phyloP scores from a whole-genome alignment of 2,113 vertebrate genomes.

The Chaetodon auriga region DNA sequence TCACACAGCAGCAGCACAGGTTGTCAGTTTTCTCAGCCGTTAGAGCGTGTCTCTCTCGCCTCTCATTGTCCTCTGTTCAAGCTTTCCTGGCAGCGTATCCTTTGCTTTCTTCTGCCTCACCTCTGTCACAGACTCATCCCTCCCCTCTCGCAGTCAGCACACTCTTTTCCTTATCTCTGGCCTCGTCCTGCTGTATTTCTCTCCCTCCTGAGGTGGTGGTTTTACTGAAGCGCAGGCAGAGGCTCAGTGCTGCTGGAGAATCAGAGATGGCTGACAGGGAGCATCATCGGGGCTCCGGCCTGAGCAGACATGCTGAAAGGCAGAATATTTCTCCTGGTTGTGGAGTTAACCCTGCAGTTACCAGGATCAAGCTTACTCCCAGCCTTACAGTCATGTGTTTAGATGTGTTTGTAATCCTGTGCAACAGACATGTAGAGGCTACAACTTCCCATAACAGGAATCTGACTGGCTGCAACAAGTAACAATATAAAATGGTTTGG shows the following conservation, averaged over 20 bases:
- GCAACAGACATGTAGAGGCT: not conserved
- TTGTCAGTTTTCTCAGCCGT: too few relatives aligned
- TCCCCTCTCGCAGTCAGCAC: too few relatives aligned
- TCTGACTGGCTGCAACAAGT: not conserved
- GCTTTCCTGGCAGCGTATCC: not conserved
- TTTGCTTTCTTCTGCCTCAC: not conserved
- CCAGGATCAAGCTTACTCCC: not conserved
- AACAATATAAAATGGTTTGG: not conserved
- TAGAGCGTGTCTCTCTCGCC: not conserved
- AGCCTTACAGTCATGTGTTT: not conserved
- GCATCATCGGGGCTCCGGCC: not conserved
- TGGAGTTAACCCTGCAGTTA: not conserved
- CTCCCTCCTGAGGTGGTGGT: slow-evolving; percentile 2
- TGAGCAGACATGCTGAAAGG: not conserved
- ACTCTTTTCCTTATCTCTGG: not conserved
- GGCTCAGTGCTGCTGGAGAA: slow-evolving; percentile 16
- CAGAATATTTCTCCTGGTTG: not conserved
- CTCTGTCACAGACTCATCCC: not conserved
- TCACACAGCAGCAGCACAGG: not conserved
- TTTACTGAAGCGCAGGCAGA: slow-evolving; percentile 12
- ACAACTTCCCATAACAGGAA: not conserved
- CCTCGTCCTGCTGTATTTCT: not conserved
- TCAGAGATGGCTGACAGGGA: not conserved
- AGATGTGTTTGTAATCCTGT: not conserved
- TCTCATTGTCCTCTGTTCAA: not conserved